Conservation (phyloP, 2,888 invertebrate species). For the Phymatocera aterrima region DNA sequence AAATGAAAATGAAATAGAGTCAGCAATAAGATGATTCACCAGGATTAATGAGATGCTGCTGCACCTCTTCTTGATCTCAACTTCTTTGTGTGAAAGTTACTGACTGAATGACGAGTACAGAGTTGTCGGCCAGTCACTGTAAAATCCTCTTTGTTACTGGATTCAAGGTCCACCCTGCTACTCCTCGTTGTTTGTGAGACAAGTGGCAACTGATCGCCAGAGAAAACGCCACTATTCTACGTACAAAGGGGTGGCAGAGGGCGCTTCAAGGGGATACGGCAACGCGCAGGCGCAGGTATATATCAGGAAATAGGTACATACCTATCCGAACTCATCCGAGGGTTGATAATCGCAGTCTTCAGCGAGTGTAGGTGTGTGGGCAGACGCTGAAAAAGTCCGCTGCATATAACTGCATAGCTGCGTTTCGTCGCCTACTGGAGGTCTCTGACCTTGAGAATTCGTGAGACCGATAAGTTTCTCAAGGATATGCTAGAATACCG, state of each 20-base stretch:
- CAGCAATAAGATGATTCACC: background rate
- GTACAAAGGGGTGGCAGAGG: slow-evolving; percentile 10
- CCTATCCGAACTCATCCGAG: background rate
- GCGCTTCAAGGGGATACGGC: slow-evolving; percentile 25
- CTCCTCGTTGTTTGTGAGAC: background rate
- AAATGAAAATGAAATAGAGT: background rate
- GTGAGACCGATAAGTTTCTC: no score
- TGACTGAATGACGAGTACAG: background rate
- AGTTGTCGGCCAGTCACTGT: background rate
- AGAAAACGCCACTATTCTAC: background rate
- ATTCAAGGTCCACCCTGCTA: background rate
- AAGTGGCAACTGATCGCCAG: slow-evolving; percentile 1
- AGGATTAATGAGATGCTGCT: background rate
- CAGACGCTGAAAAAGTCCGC: no score
- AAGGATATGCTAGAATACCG: no score
- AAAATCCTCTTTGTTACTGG: slow-evolving; percentile 9
- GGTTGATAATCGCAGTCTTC: background rate
- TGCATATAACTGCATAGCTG: no score
- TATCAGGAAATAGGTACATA: background rate
- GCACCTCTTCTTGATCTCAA: background rate
- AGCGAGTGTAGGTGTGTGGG: no score
- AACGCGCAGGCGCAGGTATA: slow-evolving; percentile 11
- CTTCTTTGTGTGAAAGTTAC: background rate
- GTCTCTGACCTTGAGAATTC: no score
- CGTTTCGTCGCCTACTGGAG: no score